Base-by-base conservation (phyloP, 2,888 invertebrate genomes). In the Cyaniris semiargus region DNA sequence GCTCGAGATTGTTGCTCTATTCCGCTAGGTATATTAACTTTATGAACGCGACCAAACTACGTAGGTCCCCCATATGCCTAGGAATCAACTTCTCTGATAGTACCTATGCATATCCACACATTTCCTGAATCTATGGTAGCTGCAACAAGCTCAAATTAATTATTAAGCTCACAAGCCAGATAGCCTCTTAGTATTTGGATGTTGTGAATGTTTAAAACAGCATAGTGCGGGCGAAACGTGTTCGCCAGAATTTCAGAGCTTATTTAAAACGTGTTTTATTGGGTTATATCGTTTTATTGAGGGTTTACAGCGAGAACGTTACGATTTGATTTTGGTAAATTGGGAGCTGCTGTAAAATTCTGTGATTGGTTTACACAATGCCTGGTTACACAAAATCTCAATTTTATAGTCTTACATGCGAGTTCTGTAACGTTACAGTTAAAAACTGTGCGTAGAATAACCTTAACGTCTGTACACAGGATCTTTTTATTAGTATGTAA, bases 131-230 rank as follows among this genome's bases (percentile, higher is more conserved):
- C 44, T 74, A 23, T 23, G 7, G 21, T 13, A 53, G 74, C 74
- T 44, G 72, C 23, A 72, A 72, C 72, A 72, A 38, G 72, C 83
- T 90, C 91, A 91, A 88, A 90, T 91, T 90, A 92, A 93, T 90
- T 87, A 89, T 88, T 88, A 86, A 89, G 85, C 88, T 88, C 86
- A 87, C 87, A 87, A 85, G 85, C 85, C 84, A 82, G 79, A 78
- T 82, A 83, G 83, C 84, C 84, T 86, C 84, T 82, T 78, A 81
- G 83, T 82, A 82, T 84, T 84, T 83, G 83, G 82, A 81, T 82
- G 83, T 84, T 84, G 84, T 90, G 85, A 89, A 90, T 90, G 83
- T 89, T 90, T 89, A 87, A 90, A 88, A 83, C 81, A 82, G 83
- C 84, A 48, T 72, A 72, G 53, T 74, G 74, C 74, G 53, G 74